Conservation (phyloP, 2,113 vertebrate species). For the Nibea coibor region DNA sequence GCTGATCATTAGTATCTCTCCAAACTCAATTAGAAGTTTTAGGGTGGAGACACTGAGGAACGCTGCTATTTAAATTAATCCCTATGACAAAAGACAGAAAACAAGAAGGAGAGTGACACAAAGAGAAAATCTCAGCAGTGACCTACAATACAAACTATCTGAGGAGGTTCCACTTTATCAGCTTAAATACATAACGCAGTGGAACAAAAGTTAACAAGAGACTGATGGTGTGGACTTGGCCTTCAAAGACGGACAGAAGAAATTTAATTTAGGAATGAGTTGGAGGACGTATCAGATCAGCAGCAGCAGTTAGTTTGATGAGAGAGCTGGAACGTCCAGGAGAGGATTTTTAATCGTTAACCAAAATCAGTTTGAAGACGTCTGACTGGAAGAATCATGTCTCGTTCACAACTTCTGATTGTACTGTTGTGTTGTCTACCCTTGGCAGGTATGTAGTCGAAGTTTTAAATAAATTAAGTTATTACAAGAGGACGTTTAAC, state of each 20-base stretch:
- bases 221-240: background rate
- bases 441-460: conserved; percentile 74
- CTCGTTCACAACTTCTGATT: conserved; percentile 45
- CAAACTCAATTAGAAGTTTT: conserved; percentile 54
- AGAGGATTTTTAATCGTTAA: background rate
- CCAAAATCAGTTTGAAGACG: conserved; percentile 25
- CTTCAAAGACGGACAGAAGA: background rate
- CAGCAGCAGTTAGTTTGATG: background rate
- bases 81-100: background rate
- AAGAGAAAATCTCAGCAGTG: background rate
- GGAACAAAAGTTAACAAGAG: background rate
- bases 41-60: conserved; percentile 36
- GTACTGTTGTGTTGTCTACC: conserved; percentile 71
- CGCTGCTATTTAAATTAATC: background rate
- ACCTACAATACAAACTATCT: background rate
- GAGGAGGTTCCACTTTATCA: conserved; percentile 13
- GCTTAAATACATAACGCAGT: background rate
- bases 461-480: background rate
- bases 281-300: conserved; percentile 4
- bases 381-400: conserved; percentile 59
- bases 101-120: conserved; percentile 1
- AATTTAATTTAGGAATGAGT: conserved; percentile 52
- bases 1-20: conserved; percentile 45
- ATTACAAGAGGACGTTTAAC: background rate
- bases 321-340: background rate